A percentile compares a stretch with the other conserved stretches of the same genome.
Evolutionary conservation across 64 coral and sea anemone genomes (phyloP).

Genomic region (Trachythela sp.): DNA sequence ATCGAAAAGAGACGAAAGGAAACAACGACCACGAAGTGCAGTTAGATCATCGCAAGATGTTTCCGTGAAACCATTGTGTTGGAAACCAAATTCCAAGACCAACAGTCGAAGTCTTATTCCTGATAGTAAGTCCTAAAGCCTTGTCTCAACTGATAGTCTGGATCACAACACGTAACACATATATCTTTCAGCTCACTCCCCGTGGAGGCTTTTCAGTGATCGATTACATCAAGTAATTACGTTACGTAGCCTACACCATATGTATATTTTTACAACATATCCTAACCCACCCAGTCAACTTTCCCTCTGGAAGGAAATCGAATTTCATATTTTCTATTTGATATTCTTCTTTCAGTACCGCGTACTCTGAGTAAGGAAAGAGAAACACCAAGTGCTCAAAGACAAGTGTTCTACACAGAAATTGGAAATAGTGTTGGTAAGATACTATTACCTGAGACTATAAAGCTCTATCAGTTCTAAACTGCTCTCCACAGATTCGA

Average conservation of each 20-base stretch:
- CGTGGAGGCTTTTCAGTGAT: no score
- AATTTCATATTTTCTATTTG: no score
- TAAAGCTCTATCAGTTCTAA: not conserved
- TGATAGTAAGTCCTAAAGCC: constrained; percentile 52
- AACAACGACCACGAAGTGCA: constrained; percentile 49
- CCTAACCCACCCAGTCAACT: no score
- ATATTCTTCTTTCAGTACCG: not conserved
- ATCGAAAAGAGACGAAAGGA: not conserved
- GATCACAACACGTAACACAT: no score
- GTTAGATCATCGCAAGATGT: constrained; percentile 65
- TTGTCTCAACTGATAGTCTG: not conserved
- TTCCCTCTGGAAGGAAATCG: no score
- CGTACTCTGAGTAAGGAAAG: not conserved
- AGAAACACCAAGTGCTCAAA: not conserved
- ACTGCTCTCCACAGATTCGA: no score
- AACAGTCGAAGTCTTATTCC: constrained; percentile 69
- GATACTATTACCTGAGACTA: not conserved
- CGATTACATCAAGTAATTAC: no score
- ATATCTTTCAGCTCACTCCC: no score
- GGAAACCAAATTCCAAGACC: constrained; percentile 70
- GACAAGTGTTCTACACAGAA: constrained; percentile 78
- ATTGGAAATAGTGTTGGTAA: constrained; percentile 81
- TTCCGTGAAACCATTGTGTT: constrained; percentile 69
- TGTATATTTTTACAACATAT: no score
- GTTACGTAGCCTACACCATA: no score